A percentile compares a stretch with the other conserved stretches of the same genome.
Conservation (phyloP, 1,140 invertebrate genomes). For the Elymnias hypermnestra region DNA sequence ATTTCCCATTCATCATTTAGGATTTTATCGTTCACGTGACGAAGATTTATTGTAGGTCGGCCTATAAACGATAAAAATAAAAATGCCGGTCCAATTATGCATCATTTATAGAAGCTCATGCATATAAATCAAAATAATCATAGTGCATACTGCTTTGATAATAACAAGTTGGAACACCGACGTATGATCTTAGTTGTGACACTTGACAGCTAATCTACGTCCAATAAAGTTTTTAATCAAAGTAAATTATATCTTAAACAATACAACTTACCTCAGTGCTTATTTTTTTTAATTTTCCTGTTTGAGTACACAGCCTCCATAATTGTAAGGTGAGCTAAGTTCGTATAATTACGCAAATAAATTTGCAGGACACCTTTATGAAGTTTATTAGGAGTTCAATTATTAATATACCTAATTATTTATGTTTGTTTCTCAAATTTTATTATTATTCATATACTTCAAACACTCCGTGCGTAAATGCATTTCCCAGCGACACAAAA, state of each 20-base stretch:
- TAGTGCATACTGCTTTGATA: constrained; percentile 7
- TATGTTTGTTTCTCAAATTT: too few species aligned
- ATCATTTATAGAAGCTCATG: constrained; percentile 58
- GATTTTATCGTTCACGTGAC: constrained; percentile 47
- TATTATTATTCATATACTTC: too few species aligned
- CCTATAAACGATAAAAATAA: constrained; percentile 50
- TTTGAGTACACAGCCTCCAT: too few species aligned
- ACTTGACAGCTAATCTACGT: constrained; percentile 1
- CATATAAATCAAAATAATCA: constrained; percentile 63
- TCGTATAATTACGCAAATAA: too few species aligned
- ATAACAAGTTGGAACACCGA: constrained; percentile 11
- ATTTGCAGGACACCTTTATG: too few species aligned
- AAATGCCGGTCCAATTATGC: constrained; percentile 52
- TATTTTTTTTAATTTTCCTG: too few species aligned
- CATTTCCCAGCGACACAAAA: too few species aligned
- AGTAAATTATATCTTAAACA: background rate
- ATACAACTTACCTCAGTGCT: background rate
- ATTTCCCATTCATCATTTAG: constrained; percentile 40
- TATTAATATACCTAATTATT: too few species aligned
- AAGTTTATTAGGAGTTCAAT: too few species aligned
- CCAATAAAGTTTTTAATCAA: background rate
- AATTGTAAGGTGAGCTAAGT: too few species aligned
- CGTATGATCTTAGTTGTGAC: background rate
- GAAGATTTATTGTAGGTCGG: constrained; percentile 50
- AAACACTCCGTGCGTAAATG: too few species aligned